Conservation (phyloP, 2,888 invertebrate species). For the Parelbella ahira region DNA sequence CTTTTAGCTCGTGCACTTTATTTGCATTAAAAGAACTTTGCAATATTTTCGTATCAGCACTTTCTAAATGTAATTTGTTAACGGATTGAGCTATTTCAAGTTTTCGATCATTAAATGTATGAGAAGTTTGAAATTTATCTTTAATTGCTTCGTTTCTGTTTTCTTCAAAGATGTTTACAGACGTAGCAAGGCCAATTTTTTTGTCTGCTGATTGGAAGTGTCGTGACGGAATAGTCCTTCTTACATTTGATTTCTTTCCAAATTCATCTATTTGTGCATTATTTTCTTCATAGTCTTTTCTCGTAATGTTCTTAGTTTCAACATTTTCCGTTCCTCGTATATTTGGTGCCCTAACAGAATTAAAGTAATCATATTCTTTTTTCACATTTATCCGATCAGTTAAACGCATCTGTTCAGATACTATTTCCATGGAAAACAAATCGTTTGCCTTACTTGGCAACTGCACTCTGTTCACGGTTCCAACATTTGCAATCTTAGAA, state of each 20-base stretch:
- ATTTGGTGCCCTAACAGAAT: constrained; percentile 2
- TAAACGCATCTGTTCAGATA: neutral
- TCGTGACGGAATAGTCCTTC: too few relatives aligned
- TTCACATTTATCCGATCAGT: neutral
- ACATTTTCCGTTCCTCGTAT: neutral
- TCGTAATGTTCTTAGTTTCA: neutral
- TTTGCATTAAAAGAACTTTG: too few relatives aligned
- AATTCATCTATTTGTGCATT: neutral
- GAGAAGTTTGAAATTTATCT: too few relatives aligned
- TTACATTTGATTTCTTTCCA: neutral
- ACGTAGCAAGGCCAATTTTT: too few relatives aligned
- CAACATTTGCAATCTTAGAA: constrained; percentile 43
- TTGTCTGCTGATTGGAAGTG: too few relatives aligned
- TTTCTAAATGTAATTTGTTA: too few relatives aligned
- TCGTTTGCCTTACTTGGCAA: neutral
- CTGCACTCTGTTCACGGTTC: constrained; percentile 42
- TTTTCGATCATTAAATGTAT: too few relatives aligned
- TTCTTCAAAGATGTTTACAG: too few relatives aligned
- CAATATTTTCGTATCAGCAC: too few relatives aligned
- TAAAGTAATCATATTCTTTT: neutral
- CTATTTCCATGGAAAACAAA: neutral
- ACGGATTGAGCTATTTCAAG: too few relatives aligned
- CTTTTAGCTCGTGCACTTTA: too few relatives aligned
- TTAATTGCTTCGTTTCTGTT: too few relatives aligned
- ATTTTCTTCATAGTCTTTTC: neutral